These are phyloP conservation scores for Frieseomelitta varia DNA, from an alignment of 1,140 invertebrate genomes.

Conservation along the genomic window DNA sequence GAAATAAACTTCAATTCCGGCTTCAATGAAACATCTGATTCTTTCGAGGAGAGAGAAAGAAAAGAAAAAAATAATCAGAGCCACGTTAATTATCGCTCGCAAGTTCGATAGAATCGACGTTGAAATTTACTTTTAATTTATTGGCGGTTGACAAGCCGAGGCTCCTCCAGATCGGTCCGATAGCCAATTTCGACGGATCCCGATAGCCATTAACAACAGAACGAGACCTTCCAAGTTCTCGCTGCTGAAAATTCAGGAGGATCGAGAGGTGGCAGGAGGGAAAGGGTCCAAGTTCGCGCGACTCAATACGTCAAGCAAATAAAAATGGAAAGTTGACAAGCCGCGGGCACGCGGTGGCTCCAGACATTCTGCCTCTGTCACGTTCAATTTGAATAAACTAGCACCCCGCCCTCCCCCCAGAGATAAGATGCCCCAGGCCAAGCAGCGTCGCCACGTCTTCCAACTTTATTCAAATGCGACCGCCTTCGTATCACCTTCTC, in stretches of 20 bases:
- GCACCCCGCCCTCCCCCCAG: neutral
- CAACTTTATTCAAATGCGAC: slow-evolving; percentile 75
- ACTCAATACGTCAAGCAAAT: slow-evolving; percentile 68
- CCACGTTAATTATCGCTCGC: too few species aligned
- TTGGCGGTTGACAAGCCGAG: neutral
- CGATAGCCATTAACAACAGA: neutral
- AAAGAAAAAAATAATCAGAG: neutral
- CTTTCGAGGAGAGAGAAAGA: too few species aligned
- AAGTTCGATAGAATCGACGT: neutral
- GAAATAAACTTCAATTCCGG: neutral
- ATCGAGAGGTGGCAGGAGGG: too few species aligned
- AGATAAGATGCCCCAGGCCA: slow-evolving; percentile 13
- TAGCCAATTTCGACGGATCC: neutral
- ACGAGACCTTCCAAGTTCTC: neutral
- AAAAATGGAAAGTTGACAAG: slow-evolving; percentile 75
- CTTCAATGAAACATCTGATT: neutral
- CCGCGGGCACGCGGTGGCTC: slow-evolving; percentile 61
- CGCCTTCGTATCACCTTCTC: slow-evolving; percentile 8
- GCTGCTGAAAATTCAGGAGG: neutral
- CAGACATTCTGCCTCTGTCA: slow-evolving; percentile 71
- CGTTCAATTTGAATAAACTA: slow-evolving; percentile 75
- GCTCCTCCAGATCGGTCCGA: neutral
- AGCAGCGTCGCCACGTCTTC: slow-evolving; percentile 61
- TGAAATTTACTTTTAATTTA: neutral
- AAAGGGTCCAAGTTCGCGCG: slow-evolving; percentile 31